Base-by-base conservation (phyloP, 2,797 vertebrate genomes). In the Sibirionetta formosa region DNA sequence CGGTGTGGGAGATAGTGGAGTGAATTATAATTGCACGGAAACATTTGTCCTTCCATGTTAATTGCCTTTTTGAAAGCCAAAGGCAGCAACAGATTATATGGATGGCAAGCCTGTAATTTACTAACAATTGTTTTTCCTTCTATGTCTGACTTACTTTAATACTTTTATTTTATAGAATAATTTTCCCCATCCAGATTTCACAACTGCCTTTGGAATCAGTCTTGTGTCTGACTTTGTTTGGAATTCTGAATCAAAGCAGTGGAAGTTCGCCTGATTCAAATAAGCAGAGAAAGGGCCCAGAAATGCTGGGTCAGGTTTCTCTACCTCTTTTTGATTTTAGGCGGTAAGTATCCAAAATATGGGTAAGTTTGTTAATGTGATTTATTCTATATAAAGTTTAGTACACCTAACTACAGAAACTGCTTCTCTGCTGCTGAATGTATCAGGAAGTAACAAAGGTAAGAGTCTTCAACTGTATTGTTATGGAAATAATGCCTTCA, bases 251-350 rank as follows among this genome's bases (percentile, higher is more conserved):
- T 98, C 99, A 99, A 97, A 99, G 98, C 86, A 98, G 98, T 90
- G 98, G 98, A 82, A 98, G 98, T 91, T 99, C 99, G 15, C 99
- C 99, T 31, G 99, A 99, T 97, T 99, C 99, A 97, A 99, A 99
- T 98, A 99, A 99, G 88, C 99, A 99, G 96, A 98, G 99, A 95
- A 99, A 99, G 91, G 98, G 98, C 60, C 99, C 99, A 36, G 99
- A 99, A 97, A 96, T 98, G 94, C 98, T 99, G 96, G 99, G 99
- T 82, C 99, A 98, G 97, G 99, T 99, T 91, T 99, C 99, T 51
- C 98, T 99, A 97, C 99, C 99, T 38, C 98, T 99, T 31, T 99
- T 99, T 98, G 99, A 99, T 97, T 99, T 99, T 97, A 99, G 98
- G 94, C 92, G 99, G 99, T 99, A 98, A 98, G 98, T 97, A 61